Conservation (phyloP, 2,888 invertebrate species). For the Oscheius sp. region DNA sequence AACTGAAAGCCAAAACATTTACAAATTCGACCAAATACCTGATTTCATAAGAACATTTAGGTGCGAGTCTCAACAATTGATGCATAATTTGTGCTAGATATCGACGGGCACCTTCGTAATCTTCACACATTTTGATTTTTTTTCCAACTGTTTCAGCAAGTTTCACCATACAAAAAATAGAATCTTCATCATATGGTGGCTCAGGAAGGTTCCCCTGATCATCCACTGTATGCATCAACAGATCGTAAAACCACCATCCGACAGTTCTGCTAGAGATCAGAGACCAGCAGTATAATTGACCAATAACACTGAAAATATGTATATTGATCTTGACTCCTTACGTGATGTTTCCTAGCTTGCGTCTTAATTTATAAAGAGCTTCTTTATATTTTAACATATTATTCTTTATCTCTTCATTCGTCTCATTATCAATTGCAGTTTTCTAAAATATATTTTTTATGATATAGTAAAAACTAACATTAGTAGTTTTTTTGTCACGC, state of each 20-base stretch:
- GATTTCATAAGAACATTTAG: constrained; percentile 49
- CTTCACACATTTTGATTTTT: constrained; percentile 5
- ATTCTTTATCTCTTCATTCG: constrained; percentile 53
- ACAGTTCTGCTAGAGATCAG: constrained; percentile 57
- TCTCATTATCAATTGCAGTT: constrained; percentile 51
- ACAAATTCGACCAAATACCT: constrained; percentile 35
- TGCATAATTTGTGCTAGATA: constrained; percentile 46
- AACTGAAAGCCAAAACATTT: constrained; percentile 38
- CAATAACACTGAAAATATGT: constrained; percentile 57
- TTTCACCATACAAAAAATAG: constrained; percentile 48
- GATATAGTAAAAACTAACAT: constrained; percentile 13
- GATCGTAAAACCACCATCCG: constrained; percentile 50
- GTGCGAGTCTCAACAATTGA: constrained; percentile 39
- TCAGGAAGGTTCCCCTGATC: constrained; percentile 11
- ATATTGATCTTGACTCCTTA: constrained; percentile 12
- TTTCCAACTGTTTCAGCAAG: constrained; percentile 29
- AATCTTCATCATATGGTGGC: constrained; percentile 45
- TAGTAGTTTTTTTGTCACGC: constrained; percentile 43
- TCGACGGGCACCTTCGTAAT: constrained; percentile 8
- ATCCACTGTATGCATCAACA: constrained; percentile 41
- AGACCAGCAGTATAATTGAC: constrained; percentile 55
- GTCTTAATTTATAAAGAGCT: constrained; percentile 55
- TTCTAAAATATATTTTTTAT: constrained; percentile 17
- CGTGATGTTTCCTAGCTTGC: constrained; percentile 68
- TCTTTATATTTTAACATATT: constrained; percentile 40